phyloP scores from a whole-genome alignment of 1,140 invertebrate species.

The Leptestheria dahalacensis region DNA sequence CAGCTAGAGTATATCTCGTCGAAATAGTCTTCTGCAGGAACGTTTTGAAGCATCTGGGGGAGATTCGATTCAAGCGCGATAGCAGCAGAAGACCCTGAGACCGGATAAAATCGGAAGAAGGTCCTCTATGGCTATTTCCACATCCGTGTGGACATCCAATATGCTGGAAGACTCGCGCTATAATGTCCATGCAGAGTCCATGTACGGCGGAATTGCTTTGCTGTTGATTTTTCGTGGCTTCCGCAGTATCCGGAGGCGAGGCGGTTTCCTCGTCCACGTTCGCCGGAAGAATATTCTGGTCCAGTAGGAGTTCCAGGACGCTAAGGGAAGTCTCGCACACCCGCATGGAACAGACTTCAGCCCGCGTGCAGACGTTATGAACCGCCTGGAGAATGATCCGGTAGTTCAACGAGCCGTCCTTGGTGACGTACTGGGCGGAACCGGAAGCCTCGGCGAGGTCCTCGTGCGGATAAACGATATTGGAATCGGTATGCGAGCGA shows the following conservation, averaged over 20 bases:
- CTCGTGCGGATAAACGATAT: slow-evolving; percentile 76
- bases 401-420: slow-evolving; percentile 83
- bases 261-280: not conserved
- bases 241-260: not conserved
- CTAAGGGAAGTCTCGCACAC: slow-evolving; percentile 83
- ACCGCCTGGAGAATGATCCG: slow-evolving; percentile 80
- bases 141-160: slow-evolving; percentile 88
- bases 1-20: slow-evolving; percentile 47
- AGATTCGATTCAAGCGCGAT: slow-evolving; percentile 45
- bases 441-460: slow-evolving; percentile 66
- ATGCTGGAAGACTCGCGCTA: slow-evolving; percentile 52
- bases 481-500: slow-evolving; percentile 84
- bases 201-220: not conserved
- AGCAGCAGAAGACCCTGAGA: slow-evolving; percentile 74
- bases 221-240: slow-evolving; percentile 8
- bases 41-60: slow-evolving; percentile 45
- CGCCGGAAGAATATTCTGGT: slow-evolving; percentile 52
- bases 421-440: slow-evolving; percentile 79
- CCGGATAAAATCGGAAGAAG: slow-evolving; percentile 73
- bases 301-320: slow-evolving; percentile 70
- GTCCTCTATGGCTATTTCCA: slow-evolving; percentile 62
- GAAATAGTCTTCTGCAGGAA: slow-evolving; percentile 66
- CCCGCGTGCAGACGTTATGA: slow-evolving; percentile 63
- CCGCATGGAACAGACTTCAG: slow-evolving; percentile 54
- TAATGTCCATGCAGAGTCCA: slow-evolving; percentile 17